phyloP scores from a whole-genome alignment of 2,888 invertebrate genomes.

The Acronicta alni region DNA sequence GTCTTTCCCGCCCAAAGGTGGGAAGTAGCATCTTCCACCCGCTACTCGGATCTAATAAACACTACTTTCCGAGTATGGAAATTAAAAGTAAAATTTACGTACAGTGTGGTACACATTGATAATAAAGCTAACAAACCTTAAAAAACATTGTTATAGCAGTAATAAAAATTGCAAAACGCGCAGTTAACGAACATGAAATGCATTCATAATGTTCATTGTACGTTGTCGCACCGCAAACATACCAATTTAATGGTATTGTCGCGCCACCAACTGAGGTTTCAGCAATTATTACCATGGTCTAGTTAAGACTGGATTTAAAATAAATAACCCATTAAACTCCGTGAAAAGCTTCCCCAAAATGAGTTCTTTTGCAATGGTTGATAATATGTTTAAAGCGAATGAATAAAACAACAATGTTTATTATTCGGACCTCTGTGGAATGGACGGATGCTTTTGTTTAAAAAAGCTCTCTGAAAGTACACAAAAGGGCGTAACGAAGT shows the following conservation, averaged over 20 bases:
- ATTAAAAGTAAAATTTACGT: conserved; percentile 7
- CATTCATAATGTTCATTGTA: conserved; percentile 28
- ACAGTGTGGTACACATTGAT: conserved; percentile 11
- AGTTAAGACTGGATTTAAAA: conserved; percentile 33
- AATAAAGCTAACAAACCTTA: conserved; percentile 29
- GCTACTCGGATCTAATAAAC: background rate
- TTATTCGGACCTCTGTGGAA: conserved; percentile 39
- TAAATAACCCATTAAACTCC: conserved; percentile 39
- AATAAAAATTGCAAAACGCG: conserved; percentile 34
- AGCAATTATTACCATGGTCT: conserved; percentile 25
- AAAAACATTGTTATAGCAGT: conserved; percentile 23
- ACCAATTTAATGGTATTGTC: conserved; percentile 27
- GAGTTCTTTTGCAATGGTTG: conserved; percentile 39
- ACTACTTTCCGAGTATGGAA: background rate
- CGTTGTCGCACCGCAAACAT: conserved; percentile 29
- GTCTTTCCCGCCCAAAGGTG: no score
- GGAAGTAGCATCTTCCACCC: no score
- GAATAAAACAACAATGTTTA: conserved; percentile 48
- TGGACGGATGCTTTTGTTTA: conserved; percentile 33
- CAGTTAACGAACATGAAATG: conserved; percentile 34
- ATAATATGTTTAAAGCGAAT: conserved; percentile 49
- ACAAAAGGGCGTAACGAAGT: conserved; percentile 38
- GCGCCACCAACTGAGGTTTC: conserved; percentile 26
- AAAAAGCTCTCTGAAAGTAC: conserved; percentile 25
- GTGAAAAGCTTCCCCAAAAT: conserved; percentile 21